Conservation (phyloP, 1,140 invertebrate species). For the Agrilus planipennis region DNA sequence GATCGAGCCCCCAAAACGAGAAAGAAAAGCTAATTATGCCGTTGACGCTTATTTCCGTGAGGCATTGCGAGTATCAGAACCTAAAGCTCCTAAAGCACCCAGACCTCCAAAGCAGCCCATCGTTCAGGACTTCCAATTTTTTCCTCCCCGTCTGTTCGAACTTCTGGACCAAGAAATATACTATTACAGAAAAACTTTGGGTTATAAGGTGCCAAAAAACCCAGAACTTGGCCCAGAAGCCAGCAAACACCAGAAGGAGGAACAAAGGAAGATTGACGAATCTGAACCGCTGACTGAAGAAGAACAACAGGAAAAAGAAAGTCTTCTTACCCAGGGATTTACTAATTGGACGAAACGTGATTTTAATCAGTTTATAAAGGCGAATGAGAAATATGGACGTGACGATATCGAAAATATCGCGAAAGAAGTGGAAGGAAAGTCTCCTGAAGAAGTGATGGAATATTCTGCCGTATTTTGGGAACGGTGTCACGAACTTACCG, state of each 20-base stretch:
- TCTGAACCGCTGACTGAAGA: conserved; percentile 83
- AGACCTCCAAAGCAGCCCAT: conserved; percentile 97
- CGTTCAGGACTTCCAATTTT: conserved; percentile 99
- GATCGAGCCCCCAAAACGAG: conserved; percentile 98
- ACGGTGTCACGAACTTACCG: conserved; percentile 89
- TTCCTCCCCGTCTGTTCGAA: conserved; percentile 94
- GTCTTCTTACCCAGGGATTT: conserved; percentile 85
- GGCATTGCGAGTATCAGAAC: conserved; percentile 87
- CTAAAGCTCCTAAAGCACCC: conserved; percentile 96
- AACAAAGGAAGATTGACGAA: conserved; percentile 93
- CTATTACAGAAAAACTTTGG: conserved; percentile 87
- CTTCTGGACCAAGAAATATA: conserved; percentile 98
- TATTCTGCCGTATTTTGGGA: conserved; percentile 99
- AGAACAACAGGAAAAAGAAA: conserved; percentile 84
- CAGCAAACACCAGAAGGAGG: conserved; percentile 82
- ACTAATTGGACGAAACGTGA: conserved; percentile 93
- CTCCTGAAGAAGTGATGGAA: conserved; percentile 92
- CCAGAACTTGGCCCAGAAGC: conserved; percentile 89
- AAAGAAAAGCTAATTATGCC: conserved; percentile 97
- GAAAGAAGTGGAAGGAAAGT: conserved; percentile 95
- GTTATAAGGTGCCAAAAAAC: conserved; percentile 95
- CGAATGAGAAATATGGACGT: conserved; percentile 97
- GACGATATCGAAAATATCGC: conserved; percentile 97
- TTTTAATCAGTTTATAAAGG: conserved; percentile 98
- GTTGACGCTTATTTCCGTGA: conserved; percentile 98